phyloP scores from a whole-genome alignment of 2,113 vertebrate genomes.

The Laterallus jamaicensis region DNA sequence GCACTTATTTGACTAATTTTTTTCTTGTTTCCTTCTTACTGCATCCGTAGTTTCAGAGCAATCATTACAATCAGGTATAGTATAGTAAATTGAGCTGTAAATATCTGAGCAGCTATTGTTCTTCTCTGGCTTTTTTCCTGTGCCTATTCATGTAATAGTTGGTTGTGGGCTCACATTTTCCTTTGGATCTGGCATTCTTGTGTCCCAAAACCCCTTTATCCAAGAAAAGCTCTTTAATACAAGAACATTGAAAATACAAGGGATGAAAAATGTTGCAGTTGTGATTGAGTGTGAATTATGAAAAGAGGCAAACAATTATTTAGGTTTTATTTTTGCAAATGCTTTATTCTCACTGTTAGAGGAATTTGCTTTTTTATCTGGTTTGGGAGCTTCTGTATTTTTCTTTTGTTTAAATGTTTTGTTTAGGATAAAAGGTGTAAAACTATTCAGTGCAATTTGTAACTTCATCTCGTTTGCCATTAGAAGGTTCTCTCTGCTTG shows the following conservation, averaged over 20 bases:
- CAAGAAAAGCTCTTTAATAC: not conserved
- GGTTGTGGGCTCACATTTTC: not conserved
- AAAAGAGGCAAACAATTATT: not conserved
- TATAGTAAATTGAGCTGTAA: slow-evolving; percentile 70
- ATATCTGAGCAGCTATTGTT: not conserved
- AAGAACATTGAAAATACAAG: not conserved
- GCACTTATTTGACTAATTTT: slow-evolving; percentile 38
- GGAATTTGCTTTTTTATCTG: not conserved
- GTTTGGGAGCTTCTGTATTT: not conserved
- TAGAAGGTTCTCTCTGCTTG: not conserved
- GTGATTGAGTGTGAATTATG: not conserved
- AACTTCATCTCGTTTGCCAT: not conserved
- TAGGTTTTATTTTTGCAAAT: not conserved
- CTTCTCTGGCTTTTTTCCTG: slow-evolving; percentile 20
- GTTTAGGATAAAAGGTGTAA: not conserved
- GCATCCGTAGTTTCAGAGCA: slow-evolving; percentile 95
- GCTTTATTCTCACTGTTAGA: not conserved
- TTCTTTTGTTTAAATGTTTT: not conserved
- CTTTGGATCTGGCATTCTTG: not conserved
- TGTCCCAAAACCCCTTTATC: not conserved
- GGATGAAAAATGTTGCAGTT: not conserved
- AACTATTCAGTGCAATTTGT: not conserved
- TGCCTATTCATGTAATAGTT: not conserved
- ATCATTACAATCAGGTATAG: slow-evolving; percentile 98
- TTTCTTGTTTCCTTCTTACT: slow-evolving; percentile 77